phyloP scores from a whole-genome alignment of 1,140 invertebrate species.

The Cyphomyrmex costatus region DNA sequence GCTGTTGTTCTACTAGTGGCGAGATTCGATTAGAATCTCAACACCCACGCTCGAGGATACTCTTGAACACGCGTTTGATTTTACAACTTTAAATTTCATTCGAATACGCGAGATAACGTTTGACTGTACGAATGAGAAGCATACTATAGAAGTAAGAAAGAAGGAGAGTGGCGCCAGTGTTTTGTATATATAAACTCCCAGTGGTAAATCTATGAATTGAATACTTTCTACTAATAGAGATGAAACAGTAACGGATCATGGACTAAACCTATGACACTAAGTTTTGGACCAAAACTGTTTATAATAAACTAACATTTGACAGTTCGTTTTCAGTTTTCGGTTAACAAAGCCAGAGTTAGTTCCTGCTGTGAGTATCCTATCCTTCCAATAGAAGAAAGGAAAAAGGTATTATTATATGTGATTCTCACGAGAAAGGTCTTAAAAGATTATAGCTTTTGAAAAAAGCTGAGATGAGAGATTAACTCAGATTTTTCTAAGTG shows the following conservation, averaged over 20 bases:
- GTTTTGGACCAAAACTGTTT: neutral
- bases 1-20: conserved; percentile 67
- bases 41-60: conserved; percentile 48
- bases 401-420: neutral
- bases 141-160: neutral
- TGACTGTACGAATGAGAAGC: neutral
- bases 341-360: neutral
- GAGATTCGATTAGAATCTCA: conserved; percentile 67
- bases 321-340: neutral
- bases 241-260: neutral
- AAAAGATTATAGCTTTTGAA: neutral
- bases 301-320: conserved; percentile 21
- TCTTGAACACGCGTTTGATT: conserved; percentile 14
- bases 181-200: neutral
- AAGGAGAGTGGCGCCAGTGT: neutral
- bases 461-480: neutral
- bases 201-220: neutral
- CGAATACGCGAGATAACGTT: neutral
- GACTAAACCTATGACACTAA: neutral
- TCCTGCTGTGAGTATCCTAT: neutral
- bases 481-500: neutral
- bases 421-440: neutral
- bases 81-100: conserved; percentile 9
- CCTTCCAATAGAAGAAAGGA: neutral
- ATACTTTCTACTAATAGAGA: neutral